Conservation (phyloP, 2,797 vertebrate species). For the Tolypeutes matacus region DNA sequence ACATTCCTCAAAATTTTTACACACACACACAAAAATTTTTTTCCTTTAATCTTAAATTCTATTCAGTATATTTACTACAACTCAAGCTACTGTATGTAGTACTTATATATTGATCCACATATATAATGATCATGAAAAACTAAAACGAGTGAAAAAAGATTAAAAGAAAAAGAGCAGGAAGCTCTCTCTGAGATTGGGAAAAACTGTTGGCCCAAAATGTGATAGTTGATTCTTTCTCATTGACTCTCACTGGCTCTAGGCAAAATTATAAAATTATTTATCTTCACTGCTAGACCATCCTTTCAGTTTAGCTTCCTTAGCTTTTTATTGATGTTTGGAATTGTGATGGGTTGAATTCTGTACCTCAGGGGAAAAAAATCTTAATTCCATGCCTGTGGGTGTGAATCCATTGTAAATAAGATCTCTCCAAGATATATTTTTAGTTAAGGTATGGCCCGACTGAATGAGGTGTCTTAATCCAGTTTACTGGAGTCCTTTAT, state of each 20-base stretch:
- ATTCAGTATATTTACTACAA: background rate
- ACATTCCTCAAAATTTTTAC: constrained; percentile 3
- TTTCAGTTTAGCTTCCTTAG: background rate
- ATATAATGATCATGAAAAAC: background rate
- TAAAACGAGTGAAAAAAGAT: background rate
- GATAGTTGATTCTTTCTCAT: background rate
- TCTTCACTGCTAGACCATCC: background rate
- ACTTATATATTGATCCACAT: background rate
- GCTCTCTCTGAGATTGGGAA: background rate
- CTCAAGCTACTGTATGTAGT: background rate
- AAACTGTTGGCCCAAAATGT: background rate
- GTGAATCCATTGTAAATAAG: too few relatives aligned
- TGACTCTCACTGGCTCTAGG: background rate
- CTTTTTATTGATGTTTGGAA: background rate
- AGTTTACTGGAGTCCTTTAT: too few relatives aligned
- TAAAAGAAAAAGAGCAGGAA: background rate
- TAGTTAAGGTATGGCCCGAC: too few relatives aligned
- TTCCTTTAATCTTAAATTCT: background rate
- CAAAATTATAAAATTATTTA: background rate
- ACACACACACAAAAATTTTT: background rate
- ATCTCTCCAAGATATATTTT: too few relatives aligned
- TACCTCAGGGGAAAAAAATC: too few relatives aligned
- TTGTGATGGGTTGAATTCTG: too few relatives aligned
- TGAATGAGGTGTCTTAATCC: too few relatives aligned
- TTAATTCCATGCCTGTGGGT: too few relatives aligned